Base-by-base conservation (phyloP, 30 jellyfish, hydroid and myxozoan genomes). In the Mastigias papua region DNA sequence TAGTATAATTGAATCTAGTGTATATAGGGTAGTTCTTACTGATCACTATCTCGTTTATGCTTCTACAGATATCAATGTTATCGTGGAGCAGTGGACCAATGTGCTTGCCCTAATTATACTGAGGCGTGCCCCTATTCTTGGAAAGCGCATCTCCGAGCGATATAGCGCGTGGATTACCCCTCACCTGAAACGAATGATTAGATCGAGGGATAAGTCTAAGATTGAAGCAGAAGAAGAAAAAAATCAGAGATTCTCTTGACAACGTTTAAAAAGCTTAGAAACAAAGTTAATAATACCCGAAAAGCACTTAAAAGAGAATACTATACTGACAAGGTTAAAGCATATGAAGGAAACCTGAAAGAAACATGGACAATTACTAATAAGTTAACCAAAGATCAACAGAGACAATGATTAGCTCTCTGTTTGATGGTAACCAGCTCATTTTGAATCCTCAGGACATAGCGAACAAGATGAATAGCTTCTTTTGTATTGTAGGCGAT, bases 401-500 rank as follows among this genome's bases (percentile, higher is more conserved):
- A 67, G 20, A 48, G 20, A 67, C 79, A 67, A 0, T 67, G 48
- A 67, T 67, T 67, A 67, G 48, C 79, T n/a, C 79, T 35, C 79
- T 67, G 48, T 67, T 48, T 67, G 79, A 67, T 67, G 79, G 79
- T 0, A 30, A 16, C 20, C 49, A 67, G 79, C 49, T 17, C 35
- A 67, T 67, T 7, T 26, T 35, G 49, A 67, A 67, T 67, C 49
- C 79, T 67, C 26, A 16, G 10, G 79, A 67, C 0, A 67, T n/a
- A 16, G 48, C 79, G 26, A 67, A 67, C 79, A 67, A 67, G 79
- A 67, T 67, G 79, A 67, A 0, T 67, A 67, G 26, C 33, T 67
- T n/a, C 49, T 63, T 63, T 63, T 67, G 79, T 9, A 67, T 48
- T 60, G 72, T 60, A 22, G 72, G 72, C 8, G 72, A 60, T 7